Base-by-base conservation (phyloP, 30 jellyfish, hydroid and myxozoan genomes). In the Pseudorhiza aurosa region DNA sequence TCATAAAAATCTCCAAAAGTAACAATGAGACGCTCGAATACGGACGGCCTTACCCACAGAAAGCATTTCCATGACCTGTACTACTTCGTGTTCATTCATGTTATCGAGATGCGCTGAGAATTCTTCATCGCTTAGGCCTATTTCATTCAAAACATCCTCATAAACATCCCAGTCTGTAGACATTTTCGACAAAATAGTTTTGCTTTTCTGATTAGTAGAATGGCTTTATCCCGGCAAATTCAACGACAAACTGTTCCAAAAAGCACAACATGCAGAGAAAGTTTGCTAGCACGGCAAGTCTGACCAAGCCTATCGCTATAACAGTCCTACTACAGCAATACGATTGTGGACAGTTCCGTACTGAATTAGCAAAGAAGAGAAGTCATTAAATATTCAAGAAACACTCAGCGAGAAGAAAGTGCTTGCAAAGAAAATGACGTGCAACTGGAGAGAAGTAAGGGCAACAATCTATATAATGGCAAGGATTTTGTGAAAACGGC, bases 61-160 rank as follows among this genome's bases (percentile, higher is more conserved):
- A 43, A 80, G 71, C 84, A 67, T 47, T 33, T 80, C 84, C 44
- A 65, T 25, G 15, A 80, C 77, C 71, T 64, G 77, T 56, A 44
- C 42, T n/a, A 80, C 62, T 39, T 60, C 91, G 36, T 56, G 73
- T 57, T 80, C 91, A 45, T 80, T 65, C 85, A 65, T 62, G 72
- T 65, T 65, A 68, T 80, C 84, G 6, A 80, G 37, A 40, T 64
- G 24, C 65, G 56, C 30, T 30, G 78, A 64, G 70, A 64, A 64
- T n/a, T 17, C 69, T 21, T 64, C 85, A 65, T 21, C 33, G 44
- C 39, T 73, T 37, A 73, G 62, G 77, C 91, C 83, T 26, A 80
- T 64, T 33, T 67, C 83, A 10, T 33, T 44, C 17, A 65, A 45
- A 19, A 51, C 11, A 0, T 80, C 78, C 33, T 80, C 77, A 25